A percentile compares a stretch with the other conserved stretches of the same genome.
Conservation (phyloP, 2,113 vertebrate species). For the Mastomys natalensis region DNA sequence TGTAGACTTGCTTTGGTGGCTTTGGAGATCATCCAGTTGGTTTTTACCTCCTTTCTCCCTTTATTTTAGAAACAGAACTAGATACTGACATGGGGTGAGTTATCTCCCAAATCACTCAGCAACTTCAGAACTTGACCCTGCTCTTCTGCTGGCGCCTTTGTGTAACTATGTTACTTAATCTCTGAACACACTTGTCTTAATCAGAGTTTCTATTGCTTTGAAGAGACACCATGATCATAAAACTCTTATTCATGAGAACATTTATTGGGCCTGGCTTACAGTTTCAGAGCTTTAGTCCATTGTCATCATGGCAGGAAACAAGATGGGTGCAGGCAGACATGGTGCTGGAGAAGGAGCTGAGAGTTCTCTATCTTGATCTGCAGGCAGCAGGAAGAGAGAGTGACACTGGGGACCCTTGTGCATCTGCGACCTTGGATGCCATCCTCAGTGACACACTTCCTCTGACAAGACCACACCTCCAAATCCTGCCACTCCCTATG, state of each 20-base stretch:
- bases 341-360: neutral
- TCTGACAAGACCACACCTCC: neutral
- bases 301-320: neutral
- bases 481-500: neutral
- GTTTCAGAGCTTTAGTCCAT: neutral
- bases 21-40: neutral
- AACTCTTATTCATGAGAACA: neutral
- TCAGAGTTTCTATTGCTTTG: neutral
- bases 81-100: neutral
- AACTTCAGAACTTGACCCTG: neutral
- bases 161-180: neutral
- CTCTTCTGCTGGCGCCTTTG: neutral
- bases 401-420: neutral
- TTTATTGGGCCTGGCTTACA: neutral
- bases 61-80: neutral
- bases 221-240: neutral
- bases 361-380: neutral
- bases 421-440: neutral
- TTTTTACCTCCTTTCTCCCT: neutral
- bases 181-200: neutral
- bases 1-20: neutral
- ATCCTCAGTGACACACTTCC: neutral
- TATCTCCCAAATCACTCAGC: neutral
- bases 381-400: neutral
- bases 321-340: neutral